These are phyloP conservation scores for Nymphalis c-album DNA, from an alignment of 2,888 invertebrate genomes.

Conservation along the genomic window DNA sequence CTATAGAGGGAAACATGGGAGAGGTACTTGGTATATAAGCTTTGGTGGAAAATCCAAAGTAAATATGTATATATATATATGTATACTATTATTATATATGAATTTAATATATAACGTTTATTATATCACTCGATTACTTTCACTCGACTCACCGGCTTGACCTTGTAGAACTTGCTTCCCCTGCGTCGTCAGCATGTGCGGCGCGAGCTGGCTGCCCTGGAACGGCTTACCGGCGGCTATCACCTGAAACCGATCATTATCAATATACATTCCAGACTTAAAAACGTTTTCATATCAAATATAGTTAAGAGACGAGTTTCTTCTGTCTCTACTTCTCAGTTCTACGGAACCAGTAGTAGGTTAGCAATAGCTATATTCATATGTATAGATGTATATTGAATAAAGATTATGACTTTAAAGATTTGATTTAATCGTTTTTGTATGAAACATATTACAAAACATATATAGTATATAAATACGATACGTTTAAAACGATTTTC, in stretches of 20 bases:
- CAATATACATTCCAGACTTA: too few species aligned
- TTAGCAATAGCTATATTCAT: too few species aligned
- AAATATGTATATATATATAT: too few species aligned
- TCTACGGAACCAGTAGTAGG: too few species aligned
- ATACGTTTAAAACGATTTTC: background rate
- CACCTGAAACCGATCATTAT: conserved; percentile 73
- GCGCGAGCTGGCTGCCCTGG: conserved; percentile 88
- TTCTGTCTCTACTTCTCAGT: too few species aligned
- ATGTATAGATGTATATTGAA: too few species aligned
- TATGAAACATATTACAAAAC: background rate
- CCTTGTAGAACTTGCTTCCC: conserved; percentile 87
- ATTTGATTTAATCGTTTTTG: too few species aligned
- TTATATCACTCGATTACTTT: conserved; percentile 10
- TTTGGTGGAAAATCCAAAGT: background rate
- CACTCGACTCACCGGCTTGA: conserved; percentile 82
- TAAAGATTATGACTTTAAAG: too few species aligned
- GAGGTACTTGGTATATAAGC: background rate
- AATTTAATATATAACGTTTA: conserved; percentile 5
- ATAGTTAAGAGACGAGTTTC: too few species aligned
- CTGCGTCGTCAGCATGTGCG: conserved; percentile 91
- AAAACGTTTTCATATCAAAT: too few species aligned
- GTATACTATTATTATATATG: too few species aligned
- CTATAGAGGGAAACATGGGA: background rate
- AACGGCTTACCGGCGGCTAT: conserved; percentile 92
- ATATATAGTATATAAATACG: too few species aligned